phyloP scores from a whole-genome alignment of 1,140 invertebrate genomes.

The Lethrus apterus region DNA sequence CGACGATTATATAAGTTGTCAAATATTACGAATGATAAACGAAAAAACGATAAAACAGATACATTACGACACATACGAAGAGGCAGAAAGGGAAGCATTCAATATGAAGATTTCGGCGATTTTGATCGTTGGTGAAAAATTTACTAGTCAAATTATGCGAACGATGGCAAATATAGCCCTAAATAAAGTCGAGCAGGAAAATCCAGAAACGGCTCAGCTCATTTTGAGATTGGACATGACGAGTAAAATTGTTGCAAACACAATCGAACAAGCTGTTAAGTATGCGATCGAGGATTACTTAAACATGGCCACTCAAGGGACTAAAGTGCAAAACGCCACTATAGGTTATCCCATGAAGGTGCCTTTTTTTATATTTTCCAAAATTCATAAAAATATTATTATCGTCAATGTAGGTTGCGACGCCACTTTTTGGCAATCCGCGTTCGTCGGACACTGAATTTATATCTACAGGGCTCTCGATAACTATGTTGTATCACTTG shows the following conservation, averaged over 20 bases:
- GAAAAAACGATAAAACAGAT: neutral
- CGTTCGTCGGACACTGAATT: slow-evolving; percentile 6
- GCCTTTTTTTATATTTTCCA: neutral
- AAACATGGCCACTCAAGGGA: slow-evolving; percentile 3
- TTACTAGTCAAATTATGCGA: slow-evolving; percentile 6
- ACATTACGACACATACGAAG: neutral
- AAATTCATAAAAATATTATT: too few species aligned
- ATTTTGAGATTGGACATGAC: slow-evolving; percentile 9
- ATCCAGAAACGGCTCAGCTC: slow-evolving; percentile 2
- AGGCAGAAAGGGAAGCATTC: slow-evolving; percentile 1
- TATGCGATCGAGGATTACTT: slow-evolving; percentile 7
- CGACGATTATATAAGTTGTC: slow-evolving; percentile 5
- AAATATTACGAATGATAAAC: slow-evolving; percentile 5
- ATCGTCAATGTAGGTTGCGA: slow-evolving; percentile 1
- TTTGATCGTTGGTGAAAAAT: slow-evolving; percentile 6
- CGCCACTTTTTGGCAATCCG: slow-evolving; percentile 5
- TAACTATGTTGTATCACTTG: slow-evolving; percentile 9
- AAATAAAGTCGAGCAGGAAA: neutral
- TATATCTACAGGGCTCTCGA: slow-evolving; percentile 8
- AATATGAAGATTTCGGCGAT: slow-evolving; percentile 11
- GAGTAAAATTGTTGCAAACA: slow-evolving; percentile 7
- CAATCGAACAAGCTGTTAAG: slow-evolving; percentile 10
- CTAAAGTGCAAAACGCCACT: neutral
- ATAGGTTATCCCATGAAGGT: slow-evolving; percentile 6
- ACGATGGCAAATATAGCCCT: slow-evolving; percentile 2